Conservation (phyloP, 2,888 invertebrate genomes). For the Drosophila rellima region DNA sequence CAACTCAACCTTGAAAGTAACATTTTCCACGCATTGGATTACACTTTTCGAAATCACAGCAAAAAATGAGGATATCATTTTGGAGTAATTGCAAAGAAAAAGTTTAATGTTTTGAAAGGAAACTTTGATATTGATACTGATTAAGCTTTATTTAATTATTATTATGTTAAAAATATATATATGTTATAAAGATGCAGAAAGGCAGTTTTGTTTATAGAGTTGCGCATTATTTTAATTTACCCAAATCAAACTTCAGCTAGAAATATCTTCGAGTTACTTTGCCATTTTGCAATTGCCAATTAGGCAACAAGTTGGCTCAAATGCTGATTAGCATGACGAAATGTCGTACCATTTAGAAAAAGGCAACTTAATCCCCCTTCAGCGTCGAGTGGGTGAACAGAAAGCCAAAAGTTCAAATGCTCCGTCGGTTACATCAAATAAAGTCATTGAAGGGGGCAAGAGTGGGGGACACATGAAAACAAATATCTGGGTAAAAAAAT, state of each 20-base stretch:
- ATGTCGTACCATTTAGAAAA: slow-evolving; percentile 69
- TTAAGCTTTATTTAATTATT: too few relatives aligned
- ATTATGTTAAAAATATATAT: too few relatives aligned
- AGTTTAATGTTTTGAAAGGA: too few relatives aligned
- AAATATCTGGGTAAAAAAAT: slow-evolving; percentile 62
- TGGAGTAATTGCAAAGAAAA: background rate
- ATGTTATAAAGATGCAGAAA: too few relatives aligned
- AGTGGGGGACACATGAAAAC: slow-evolving; percentile 44
- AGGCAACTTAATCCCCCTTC: slow-evolving; percentile 24
- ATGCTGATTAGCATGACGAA: slow-evolving; percentile 78
- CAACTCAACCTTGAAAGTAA: slow-evolving; percentile 3
- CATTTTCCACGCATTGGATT: slow-evolving; percentile 2
- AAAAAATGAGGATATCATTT: background rate
- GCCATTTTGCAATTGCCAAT: slow-evolving; percentile 43
- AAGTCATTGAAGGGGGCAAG: slow-evolving; percentile 52
- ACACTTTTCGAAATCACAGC: background rate
- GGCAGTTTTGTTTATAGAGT: background rate
- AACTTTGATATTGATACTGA: too few relatives aligned
- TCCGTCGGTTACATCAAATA: slow-evolving; percentile 73
- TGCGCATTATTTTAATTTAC: background rate
- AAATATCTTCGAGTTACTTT: background rate
- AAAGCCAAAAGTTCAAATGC: slow-evolving; percentile 77
- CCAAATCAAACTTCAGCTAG: background rate
- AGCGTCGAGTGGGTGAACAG: slow-evolving; percentile 41
- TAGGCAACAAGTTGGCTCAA: slow-evolving; percentile 49